phyloP scores from a whole-genome alignment of 2,888 invertebrate genomes.

The Drosophila maculinotata region DNA sequence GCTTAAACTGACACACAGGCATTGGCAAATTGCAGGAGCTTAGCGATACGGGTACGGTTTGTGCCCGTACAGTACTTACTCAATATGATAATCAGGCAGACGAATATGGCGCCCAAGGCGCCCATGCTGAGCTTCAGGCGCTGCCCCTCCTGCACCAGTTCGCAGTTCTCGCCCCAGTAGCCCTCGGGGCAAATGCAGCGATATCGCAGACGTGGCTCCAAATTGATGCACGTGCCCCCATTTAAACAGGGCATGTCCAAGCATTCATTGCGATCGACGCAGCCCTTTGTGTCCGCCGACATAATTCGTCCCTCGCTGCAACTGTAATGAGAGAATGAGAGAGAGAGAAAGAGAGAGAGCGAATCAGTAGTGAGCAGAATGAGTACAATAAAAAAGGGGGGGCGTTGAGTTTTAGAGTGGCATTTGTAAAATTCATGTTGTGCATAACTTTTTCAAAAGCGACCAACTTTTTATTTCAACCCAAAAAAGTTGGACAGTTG shows the following conservation, averaged over 20 bases:
- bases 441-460: slow-evolving; percentile 58
- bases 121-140: slow-evolving; percentile 98
- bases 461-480: slow-evolving; percentile 51
- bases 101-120: slow-evolving; percentile 98
- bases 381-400: neutral
- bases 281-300: slow-evolving; percentile 95
- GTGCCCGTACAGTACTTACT: slow-evolving; percentile 92
- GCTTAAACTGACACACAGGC: slow-evolving; percentile 69
- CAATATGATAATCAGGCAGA: slow-evolving; percentile 98
- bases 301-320: slow-evolving; percentile 97
- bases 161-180: slow-evolving; percentile 97
- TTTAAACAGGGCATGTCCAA: slow-evolving; percentile 96
- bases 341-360: neutral
- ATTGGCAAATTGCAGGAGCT: slow-evolving; percentile 61
- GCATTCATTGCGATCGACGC: slow-evolving; percentile 98
- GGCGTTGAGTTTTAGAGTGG: slow-evolving; percentile 30
- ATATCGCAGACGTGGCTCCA: slow-evolving; percentile 93
- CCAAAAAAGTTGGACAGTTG: slow-evolving; percentile 50
- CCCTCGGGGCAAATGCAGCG: slow-evolving; percentile 96
- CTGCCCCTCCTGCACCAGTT: slow-evolving; percentile 96
- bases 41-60: too few species aligned
- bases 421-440: slow-evolving; percentile 60
- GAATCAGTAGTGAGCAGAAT: neutral
- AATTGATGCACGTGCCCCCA: slow-evolving; percentile 96
- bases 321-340: slow-evolving; percentile 85